phyloP scores from a whole-genome alignment of 2,113 vertebrate species.

The Seriola dumerili region DNA sequence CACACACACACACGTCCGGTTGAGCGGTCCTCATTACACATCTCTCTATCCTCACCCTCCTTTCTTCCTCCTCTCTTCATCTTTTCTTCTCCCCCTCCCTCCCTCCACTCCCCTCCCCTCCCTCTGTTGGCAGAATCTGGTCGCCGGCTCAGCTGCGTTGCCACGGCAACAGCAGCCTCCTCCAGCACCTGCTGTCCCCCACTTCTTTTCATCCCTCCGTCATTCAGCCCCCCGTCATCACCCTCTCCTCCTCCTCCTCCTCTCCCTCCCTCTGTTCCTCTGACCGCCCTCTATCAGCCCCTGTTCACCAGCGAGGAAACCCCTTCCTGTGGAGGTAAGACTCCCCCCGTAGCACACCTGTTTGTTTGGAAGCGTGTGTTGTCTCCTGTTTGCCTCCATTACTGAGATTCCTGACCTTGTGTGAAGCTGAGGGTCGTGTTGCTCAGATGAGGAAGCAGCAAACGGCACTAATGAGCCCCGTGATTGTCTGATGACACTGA shows the following conservation, averaged over 20 bases:
- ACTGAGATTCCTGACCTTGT: not conserved
- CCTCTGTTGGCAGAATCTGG: slow-evolving; percentile 91
- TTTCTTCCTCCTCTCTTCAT: slow-evolving; percentile 40
- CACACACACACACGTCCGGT: not conserved
- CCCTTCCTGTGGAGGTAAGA: slow-evolving; percentile 97
- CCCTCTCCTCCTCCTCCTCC: slow-evolving; percentile 56
- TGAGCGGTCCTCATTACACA: not conserved
- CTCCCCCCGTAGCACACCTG: slow-evolving; percentile 16
- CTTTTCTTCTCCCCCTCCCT: slow-evolving; percentile 19
- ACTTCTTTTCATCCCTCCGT: slow-evolving; percentile 80
- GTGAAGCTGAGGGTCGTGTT: not conserved
- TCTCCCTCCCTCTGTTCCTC: slow-evolving; percentile 81
- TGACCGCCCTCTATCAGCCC: slow-evolving; percentile 88
- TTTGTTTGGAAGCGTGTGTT: slow-evolving; percentile 9
- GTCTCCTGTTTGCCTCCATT: not conserved
- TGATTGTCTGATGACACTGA: not conserved
- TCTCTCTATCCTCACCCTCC: not conserved
- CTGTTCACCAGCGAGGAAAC: slow-evolving; percentile 88
- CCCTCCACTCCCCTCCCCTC: slow-evolving; percentile 25
- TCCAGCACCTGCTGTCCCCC: slow-evolving; percentile 91
- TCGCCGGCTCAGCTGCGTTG: slow-evolving; percentile 90
- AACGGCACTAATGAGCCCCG: not conserved
- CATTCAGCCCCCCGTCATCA: slow-evolving; percentile 49
- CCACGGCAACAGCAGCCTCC: slow-evolving; percentile 93
- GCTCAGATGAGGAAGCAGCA: not conserved